Percentiles rank a stretch among this genome's conserved stretches.
Conservation (phyloP, 2,888 invertebrate species). For the Agrotis clavis region DNA sequence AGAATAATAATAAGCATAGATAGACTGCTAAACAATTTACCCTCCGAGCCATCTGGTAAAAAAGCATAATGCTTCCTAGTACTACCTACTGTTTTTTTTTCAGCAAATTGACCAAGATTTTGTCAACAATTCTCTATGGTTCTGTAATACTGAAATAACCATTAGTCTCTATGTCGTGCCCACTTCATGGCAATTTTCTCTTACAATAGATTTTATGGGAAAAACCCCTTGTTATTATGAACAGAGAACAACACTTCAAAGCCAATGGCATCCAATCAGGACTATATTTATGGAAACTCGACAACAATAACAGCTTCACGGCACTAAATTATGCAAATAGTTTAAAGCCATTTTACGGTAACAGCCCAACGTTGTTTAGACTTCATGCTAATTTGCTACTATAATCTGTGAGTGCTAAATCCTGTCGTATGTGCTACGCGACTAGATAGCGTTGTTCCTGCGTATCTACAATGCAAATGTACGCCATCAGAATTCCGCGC, state of each 20-base stretch:
- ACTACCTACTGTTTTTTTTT: neutral
- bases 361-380: slow-evolving; percentile 66
- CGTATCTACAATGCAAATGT: slow-evolving; percentile 85
- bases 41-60: too few relatives aligned
- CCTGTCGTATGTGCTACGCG: slow-evolving; percentile 66
- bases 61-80: too few relatives aligned
- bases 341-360: slow-evolving; percentile 59
- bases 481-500: slow-evolving; percentile 73
- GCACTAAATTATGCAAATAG: slow-evolving; percentile 62
- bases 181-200: neutral
- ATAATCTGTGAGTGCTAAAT: slow-evolving; percentile 82
- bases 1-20: too few relatives aligned
- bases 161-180: neutral
- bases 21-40: too few relatives aligned
- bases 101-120: neutral
- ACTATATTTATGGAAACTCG: slow-evolving; percentile 28
- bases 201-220: neutral
- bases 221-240: neutral
- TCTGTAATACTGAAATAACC: neutral
- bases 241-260: slow-evolving; percentile 1
- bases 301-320: slow-evolving; percentile 31
- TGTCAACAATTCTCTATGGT: neutral
- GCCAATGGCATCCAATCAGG: slow-evolving; percentile 24
- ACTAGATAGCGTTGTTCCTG: slow-evolving; percentile 73
- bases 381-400: slow-evolving; percentile 77